These are phyloP conservation scores for Poecilia latipinna DNA, from an alignment of 2,113 vertebrate species.

Conservation along the genomic window DNA sequence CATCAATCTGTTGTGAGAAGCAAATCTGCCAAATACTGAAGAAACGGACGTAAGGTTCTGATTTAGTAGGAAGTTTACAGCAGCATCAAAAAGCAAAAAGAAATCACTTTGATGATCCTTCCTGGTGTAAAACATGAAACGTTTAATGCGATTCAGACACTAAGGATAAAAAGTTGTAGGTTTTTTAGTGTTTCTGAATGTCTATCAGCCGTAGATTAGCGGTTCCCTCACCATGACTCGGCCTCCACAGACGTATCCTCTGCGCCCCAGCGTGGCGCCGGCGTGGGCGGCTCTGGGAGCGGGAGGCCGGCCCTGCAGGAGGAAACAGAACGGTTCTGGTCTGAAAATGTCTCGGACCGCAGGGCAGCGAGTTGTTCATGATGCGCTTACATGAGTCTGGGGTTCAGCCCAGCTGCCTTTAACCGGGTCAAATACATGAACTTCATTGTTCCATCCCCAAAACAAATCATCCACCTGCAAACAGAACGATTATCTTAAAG, in stretches of 20 bases:
- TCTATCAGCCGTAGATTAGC: no score
- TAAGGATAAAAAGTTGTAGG: no score
- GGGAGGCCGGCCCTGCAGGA: slow-evolving; percentile 83
- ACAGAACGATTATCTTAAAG: not conserved
- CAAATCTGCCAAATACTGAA: no score
- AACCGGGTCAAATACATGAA: slow-evolving; percentile 90
- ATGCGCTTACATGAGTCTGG: slow-evolving; percentile 81
- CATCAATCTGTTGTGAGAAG: no score
- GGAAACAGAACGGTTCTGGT: not conserved
- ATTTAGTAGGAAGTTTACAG: not conserved
- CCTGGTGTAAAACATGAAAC: no score
- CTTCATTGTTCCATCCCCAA: slow-evolving; percentile 97
- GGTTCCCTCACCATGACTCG: slow-evolving; percentile 87
- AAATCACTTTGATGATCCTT: not conserved
- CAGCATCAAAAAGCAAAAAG: not conserved
- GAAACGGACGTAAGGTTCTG: not conserved
- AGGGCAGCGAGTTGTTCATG: not conserved
- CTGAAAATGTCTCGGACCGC: not conserved
- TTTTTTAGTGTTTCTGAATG: not conserved
- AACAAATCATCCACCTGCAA: slow-evolving; percentile 87
- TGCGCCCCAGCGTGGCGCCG: slow-evolving; percentile 84
- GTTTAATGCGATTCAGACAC: not conserved
- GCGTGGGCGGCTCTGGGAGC: slow-evolving; percentile 92
- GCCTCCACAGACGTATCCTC: slow-evolving; percentile 92
- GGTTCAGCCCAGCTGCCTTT: slow-evolving; percentile 87